A percentile compares a stretch with the other conserved stretches of the same genome.
Conservation (phyloP, 1,140 invertebrate genomes). For the Trinorchestia longiramus region DNA sequence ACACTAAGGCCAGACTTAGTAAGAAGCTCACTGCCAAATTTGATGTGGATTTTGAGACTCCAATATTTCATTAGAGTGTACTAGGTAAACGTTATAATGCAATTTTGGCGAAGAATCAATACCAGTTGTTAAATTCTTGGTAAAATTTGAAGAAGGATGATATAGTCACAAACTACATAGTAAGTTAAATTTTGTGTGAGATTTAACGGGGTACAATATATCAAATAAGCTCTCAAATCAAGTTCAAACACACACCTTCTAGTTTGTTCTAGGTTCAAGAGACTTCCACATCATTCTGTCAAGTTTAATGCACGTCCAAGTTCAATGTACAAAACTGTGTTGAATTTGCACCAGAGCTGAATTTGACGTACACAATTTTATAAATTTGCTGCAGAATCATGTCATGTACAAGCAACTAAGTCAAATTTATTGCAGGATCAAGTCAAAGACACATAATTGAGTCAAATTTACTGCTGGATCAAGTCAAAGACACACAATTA, state of each 20-base stretch:
- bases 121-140: neutral
- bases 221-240: neutral
- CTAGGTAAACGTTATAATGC: no score
- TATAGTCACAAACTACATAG: neutral
- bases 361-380: neutral
- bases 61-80: neutral
- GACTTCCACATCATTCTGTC: neutral
- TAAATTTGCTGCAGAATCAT: neutral
- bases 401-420: neutral
- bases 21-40: neutral
- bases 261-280: no score
- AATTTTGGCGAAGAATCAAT: neutral
- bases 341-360: neutral
- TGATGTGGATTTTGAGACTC: neutral
- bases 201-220: neutral
- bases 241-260: neutral
- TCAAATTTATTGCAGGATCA: neutral
- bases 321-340: neutral
- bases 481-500: neutral
- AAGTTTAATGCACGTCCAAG: neutral
- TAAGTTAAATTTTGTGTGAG: neutral
- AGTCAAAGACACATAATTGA: neutral
- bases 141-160: neutral
- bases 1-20: neutral
- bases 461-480: neutral